These are phyloP conservation scores for Cosmorhoe ocellata DNA, from an alignment of 2,888 invertebrate genomes.

Conservation along the genomic window DNA sequence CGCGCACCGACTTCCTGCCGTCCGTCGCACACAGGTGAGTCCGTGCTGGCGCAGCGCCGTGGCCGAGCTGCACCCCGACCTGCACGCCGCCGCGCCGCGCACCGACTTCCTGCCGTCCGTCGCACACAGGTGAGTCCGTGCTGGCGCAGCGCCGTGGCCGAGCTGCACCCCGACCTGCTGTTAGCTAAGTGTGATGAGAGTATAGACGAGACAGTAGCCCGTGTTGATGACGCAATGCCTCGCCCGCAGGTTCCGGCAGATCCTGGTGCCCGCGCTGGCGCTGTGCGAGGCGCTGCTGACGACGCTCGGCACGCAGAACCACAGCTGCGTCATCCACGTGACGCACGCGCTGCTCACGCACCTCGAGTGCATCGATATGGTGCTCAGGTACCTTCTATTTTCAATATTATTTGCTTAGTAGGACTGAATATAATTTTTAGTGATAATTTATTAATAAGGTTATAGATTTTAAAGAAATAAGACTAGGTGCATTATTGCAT, in stretches of 20 bases:
- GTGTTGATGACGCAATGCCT: too few relatives aligned
- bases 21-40: conserved; percentile 55
- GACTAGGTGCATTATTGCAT: too few relatives aligned
- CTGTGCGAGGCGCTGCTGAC: conserved; percentile 92
- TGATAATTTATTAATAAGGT: too few relatives aligned
- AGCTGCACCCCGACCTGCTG: too few relatives aligned
- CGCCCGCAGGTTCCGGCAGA: conserved; percentile 90
- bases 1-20: conserved; percentile 61
- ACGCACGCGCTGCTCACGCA: conserved; percentile 91
- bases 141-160: too few relatives aligned
- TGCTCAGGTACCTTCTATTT: conserved; percentile 80
- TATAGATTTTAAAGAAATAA: too few relatives aligned
- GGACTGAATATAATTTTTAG: too few relatives aligned
- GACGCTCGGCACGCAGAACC: conserved; percentile 91
- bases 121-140: conserved; percentile 50
- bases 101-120: conserved; percentile 62
- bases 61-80: conserved; percentile 88
- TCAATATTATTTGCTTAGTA: too few relatives aligned
- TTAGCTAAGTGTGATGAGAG: too few relatives aligned
- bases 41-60: conserved; percentile 85
- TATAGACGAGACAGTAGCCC: too few relatives aligned
- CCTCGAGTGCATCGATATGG: conserved; percentile 89
- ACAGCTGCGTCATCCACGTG: conserved; percentile 90
- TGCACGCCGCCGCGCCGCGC: conserved; percentile 52
- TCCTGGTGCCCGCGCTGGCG: conserved; percentile 90